Evolutionary conservation across 1,140 invertebrate species (phyloP).

Genomic region (Zaprionus kolodkinae): DNA sequence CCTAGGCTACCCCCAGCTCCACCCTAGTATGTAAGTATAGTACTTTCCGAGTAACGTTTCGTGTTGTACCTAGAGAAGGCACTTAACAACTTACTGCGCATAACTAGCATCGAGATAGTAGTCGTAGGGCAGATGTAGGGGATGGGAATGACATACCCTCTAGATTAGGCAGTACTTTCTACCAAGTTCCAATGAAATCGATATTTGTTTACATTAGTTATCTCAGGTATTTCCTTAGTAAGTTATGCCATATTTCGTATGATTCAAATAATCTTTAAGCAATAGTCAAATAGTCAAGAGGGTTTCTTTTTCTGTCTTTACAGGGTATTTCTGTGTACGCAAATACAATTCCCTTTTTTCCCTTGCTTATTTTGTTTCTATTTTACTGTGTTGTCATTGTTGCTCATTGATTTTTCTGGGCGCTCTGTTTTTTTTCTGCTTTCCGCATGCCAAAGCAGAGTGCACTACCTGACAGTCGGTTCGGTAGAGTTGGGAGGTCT

Average conservation of each 20-base stretch:
- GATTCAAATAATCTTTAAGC: too few relatives aligned
- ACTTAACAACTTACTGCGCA: conserved; percentile 6
- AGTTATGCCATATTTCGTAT: too few relatives aligned
- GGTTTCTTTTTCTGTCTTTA: not conserved
- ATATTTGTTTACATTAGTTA: too few relatives aligned
- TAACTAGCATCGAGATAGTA: not conserved
- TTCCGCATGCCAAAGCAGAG: conserved; percentile 34
- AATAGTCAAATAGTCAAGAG: not conserved
- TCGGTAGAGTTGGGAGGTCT: not conserved
- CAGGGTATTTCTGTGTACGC: not conserved
- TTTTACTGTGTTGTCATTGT: conserved; percentile 15
- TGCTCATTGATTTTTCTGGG: conserved; percentile 34
- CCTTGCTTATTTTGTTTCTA: not conserved
- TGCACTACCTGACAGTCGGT: not conserved
- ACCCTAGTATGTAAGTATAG: not conserved
- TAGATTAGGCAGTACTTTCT: not conserved
- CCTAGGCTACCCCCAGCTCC: not conserved
- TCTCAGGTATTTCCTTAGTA: too few relatives aligned
- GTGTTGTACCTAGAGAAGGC: not conserved
- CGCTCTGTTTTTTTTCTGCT: conserved; percentile 6
- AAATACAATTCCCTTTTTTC: not conserved
- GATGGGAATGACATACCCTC: not conserved
- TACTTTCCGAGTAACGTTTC: not conserved
- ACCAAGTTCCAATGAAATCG: not conserved
- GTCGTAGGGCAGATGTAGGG: not conserved